Percentiles rank a stretch among this genome's conserved stretches.
These are phyloP conservation scores for Sipha flava DNA, from an alignment of 1,140 invertebrate genomes.

Conservation along the genomic window DNA sequence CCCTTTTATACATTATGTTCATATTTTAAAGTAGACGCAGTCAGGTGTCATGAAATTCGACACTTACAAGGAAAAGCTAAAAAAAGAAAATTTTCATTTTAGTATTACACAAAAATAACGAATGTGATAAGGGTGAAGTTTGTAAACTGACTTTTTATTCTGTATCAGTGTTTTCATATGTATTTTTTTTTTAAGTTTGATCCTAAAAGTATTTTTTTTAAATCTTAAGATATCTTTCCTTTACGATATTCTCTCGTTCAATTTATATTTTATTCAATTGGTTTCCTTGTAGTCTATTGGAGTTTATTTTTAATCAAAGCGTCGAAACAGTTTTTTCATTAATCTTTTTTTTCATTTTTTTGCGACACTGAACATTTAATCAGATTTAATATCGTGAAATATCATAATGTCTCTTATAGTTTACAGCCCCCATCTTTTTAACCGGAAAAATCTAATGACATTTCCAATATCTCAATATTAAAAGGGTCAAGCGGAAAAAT, in stretches of 20 bases:
- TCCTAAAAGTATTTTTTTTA: neutral
- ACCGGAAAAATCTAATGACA: neutral
- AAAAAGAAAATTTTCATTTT: constrained; percentile 14
- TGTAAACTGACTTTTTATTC: constrained; percentile 14
- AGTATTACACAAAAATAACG: neutral
- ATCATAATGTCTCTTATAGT: neutral
- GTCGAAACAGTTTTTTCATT: neutral
- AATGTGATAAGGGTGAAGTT: neutral
- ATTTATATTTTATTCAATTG: neutral
- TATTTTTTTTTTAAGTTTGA: too few relatives aligned
- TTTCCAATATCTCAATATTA: neutral
- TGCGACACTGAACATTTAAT: neutral
- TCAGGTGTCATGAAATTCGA: neutral
- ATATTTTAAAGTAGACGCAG: neutral
- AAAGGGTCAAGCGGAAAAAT: constrained; percentile 18
- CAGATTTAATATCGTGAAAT: constrained; percentile 6
- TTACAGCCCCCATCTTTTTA: neutral
- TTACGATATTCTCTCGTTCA: neutral
- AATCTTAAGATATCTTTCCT: neutral
- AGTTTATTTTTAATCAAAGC: neutral
- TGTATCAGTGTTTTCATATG: neutral
- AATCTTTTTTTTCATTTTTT: constrained; percentile 1
- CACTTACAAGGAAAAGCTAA: neutral
- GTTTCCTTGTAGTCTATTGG: neutral
- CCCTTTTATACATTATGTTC: neutral